Conservation (phyloP, 2,888 invertebrate genomes). For the Desoria tigrina region DNA sequence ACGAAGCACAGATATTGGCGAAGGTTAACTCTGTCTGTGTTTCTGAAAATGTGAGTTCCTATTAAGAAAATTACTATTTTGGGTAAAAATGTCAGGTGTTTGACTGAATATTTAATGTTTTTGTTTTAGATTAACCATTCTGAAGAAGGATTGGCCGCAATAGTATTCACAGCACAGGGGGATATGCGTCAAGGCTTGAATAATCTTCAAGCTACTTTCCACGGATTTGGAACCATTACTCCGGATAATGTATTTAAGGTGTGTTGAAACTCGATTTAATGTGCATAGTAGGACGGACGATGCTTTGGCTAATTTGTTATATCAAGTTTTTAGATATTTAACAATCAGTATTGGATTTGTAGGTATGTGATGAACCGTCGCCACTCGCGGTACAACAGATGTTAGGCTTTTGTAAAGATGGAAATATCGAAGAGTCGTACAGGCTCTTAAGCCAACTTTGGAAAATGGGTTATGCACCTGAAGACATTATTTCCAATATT, state of each 20-base stretch:
- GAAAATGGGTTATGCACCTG: constrained; percentile 91
- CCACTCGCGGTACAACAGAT: constrained; percentile 88
- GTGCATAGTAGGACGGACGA: constrained; percentile 23
- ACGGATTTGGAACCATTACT: constrained; percentile 88
- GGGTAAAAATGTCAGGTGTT: no score
- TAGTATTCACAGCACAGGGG: constrained; percentile 97
- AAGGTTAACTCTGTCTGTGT: constrained; percentile 75
- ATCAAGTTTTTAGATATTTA: neutral
- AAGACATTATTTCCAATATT: constrained; percentile 93
- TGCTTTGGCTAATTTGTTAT: neutral
- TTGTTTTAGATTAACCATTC: constrained; percentile 70
- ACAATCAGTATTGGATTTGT: constrained; percentile 21
- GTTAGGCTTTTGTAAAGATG: constrained; percentile 78
- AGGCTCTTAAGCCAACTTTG: constrained; percentile 85
- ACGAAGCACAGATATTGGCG: constrained; percentile 85
- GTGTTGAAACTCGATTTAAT: no score
- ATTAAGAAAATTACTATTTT: no score
- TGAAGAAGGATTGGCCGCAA: constrained; percentile 90
- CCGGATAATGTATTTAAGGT: constrained; percentile 92
- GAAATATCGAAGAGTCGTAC: constrained; percentile 82
- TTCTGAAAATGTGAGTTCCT: constrained; percentile 66
- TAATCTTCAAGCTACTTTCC: constrained; percentile 92
- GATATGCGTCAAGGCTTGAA: constrained; percentile 97
- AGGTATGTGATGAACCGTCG: constrained; percentile 98
- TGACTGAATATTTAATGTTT: no score